Conservation (phyloP, 37 sponge, comb jelly and placozoan genomes). For the Trichoplax adhaerens region DNA sequence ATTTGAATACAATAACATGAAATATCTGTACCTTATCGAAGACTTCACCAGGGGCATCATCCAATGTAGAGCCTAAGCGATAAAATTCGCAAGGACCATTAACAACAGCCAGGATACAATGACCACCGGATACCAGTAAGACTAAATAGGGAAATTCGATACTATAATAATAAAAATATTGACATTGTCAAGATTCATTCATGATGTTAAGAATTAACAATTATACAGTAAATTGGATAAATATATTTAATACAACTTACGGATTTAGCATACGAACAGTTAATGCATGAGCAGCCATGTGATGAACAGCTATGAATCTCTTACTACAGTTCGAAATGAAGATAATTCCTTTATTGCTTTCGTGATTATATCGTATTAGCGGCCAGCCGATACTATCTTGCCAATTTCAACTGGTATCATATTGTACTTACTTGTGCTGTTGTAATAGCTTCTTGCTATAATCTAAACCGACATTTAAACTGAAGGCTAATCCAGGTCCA, state of each 20-base stretch:
- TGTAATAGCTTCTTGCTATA: constrained; percentile 26
- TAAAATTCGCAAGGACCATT: constrained; percentile 17
- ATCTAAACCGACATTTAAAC: constrained; percentile 30
- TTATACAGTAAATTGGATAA: neutral
- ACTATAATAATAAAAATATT: constrained; percentile 7
- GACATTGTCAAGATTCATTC: neutral
- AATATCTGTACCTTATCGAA: constrained; percentile 27
- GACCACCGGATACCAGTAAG: constrained; percentile 66
- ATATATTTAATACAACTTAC: constrained; percentile 11
- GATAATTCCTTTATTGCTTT: neutral
- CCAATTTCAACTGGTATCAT: too few species aligned
- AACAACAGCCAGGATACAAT: constrained; percentile 45
- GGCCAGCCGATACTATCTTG: too few species aligned
- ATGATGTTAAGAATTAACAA: neutral
- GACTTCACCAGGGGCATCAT: constrained; percentile 50
- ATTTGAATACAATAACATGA: too few species aligned
- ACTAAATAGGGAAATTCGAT: constrained; percentile 70
- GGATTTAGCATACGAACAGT: constrained; percentile 23
- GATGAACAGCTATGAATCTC: constrained; percentile 58
- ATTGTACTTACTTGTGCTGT: constrained; percentile 8
- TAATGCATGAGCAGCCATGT: constrained; percentile 79
- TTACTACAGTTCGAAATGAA: constrained; percentile 15
- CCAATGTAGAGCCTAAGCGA: constrained; percentile 27
- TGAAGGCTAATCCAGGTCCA: constrained; percentile 56
- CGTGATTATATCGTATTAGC: too few species aligned